Evolutionary conservation across 2,797 vertebrate genomes (phyloP), one percentile per base, ranked within the genome.

Genomic region (Trachurus trachurus): DNA sequence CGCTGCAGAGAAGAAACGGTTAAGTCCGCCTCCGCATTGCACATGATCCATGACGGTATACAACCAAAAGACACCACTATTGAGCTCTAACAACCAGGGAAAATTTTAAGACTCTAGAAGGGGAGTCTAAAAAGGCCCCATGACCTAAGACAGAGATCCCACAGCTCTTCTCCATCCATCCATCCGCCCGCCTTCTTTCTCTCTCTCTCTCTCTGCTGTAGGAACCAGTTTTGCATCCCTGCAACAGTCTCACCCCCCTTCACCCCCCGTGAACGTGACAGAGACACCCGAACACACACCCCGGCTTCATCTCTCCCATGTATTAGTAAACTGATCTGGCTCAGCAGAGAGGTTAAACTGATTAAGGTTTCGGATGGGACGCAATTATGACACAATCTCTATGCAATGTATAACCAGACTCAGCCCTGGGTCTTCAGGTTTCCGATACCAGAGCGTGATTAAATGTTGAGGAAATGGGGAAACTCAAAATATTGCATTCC

Each of bases 401-500:
- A 68, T 88, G 93, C 87, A 92, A 93, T 90, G 88, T 79, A 83
- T 71, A 88, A 88, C 45, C 77, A 71, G 78, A 42, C 73, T 40
- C 69, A 75, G 87, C 80, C 75, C 63, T 45, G 44, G 66, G 84
- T 89, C 84, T 78, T 94, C 90, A 63, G 82, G 87, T 94, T 92
- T 90, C 93, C 74, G 74, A 89, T 90, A 88, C 82, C 50, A 72
- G 71, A 87, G 85, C 68, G 40, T 77, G 89, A 93, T 93, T 92
- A 92, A 90, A 94, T 91, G 90, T 82, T 49, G 67, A 91, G 91
- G 93, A 95, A 95, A 95, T 93, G 70, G 88, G 87, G 86, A 79
- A 88, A 92, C 82, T 94, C 87, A 90, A 94, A 94, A 94, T 90
- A 93, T 71, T 58, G 84, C 93, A 94, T 96, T 95, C 94, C 94